A percentile compares a stretch with the other conserved stretches of the same genome.
Conservation (phyloP, 2,113 vertebrate species). For the Cairina moschata region DNA sequence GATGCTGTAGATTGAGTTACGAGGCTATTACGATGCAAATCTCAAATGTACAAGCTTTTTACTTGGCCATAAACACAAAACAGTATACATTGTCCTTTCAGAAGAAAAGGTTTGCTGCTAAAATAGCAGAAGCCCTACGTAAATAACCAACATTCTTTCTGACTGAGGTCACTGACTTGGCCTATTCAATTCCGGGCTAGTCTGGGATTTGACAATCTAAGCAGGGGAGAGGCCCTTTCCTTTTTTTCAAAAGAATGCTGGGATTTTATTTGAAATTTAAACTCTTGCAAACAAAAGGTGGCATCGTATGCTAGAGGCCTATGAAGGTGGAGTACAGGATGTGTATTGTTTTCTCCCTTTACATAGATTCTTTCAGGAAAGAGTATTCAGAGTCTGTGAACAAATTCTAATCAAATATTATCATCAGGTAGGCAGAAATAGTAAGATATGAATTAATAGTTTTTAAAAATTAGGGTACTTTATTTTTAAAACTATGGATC, state of each 20-base stretch:
- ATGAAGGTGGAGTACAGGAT: constrained; percentile 72
- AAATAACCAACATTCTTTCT: constrained; percentile 93
- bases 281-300: constrained; percentile 75
- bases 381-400: constrained; percentile 53
- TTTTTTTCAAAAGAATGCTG: constrained; percentile 71
- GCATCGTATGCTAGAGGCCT: constrained; percentile 72
- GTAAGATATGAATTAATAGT: not conserved
- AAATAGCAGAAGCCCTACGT: constrained; percentile 83
- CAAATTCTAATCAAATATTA: constrained; percentile 50
- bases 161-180: constrained; percentile 94
- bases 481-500: not conserved
- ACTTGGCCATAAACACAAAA: constrained; percentile 80
- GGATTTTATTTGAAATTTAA: constrained; percentile 75
- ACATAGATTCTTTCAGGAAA: constrained; percentile 59
- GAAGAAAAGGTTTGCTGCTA: constrained; percentile 82
- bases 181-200: constrained; percentile 84
- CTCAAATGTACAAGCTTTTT: constrained; percentile 76
- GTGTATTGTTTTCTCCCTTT: constrained; percentile 71
- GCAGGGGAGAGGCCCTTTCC: constrained; percentile 72
- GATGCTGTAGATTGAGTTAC: constrained; percentile 63
- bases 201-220: constrained; percentile 76
- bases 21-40: constrained; percentile 74
- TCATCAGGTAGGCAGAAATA: constrained; percentile 15
- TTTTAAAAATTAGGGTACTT: not conserved
- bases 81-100: constrained; percentile 80